These are phyloP conservation scores for Zaprionus camerounensis DNA, from an alignment of 1,140 invertebrate genomes.

Conservation along the genomic window DNA sequence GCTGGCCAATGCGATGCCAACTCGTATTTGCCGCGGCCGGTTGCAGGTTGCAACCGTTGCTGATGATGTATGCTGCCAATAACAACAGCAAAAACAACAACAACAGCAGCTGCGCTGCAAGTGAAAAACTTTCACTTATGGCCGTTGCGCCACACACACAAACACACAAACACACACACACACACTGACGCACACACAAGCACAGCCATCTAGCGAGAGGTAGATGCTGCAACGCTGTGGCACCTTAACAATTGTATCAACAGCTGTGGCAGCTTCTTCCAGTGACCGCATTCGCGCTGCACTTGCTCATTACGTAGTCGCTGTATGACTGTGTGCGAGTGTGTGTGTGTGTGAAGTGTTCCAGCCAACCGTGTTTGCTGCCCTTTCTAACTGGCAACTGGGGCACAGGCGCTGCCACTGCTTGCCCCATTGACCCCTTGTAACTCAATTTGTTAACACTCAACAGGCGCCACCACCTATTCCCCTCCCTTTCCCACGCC, in stretches of 20 bases:
- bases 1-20: slow-evolving; percentile 42
- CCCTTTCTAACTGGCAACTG: slow-evolving; percentile 51
- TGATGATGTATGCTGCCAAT: slow-evolving; percentile 63
- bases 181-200: neutral
- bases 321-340: neutral
- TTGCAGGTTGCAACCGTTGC: slow-evolving; percentile 41
- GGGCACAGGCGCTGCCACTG: slow-evolving; percentile 32
- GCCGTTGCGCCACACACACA: slow-evolving; percentile 57
- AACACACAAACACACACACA: neutral
- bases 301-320: slow-evolving; percentile 41
- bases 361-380: slow-evolving; percentile 9
- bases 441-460: slow-evolving; percentile 77
- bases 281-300: slow-evolving; percentile 52
- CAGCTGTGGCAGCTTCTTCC: slow-evolving; percentile 19
- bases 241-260: slow-evolving; percentile 43
- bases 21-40: slow-evolving; percentile 51
- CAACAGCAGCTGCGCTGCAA: slow-evolving; percentile 49
- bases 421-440: slow-evolving; percentile 46
- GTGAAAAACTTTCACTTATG: slow-evolving; percentile 80
- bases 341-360: neutral
- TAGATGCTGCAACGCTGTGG: slow-evolving; percentile 33
- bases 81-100: slow-evolving; percentile 29
- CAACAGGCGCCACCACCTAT: slow-evolving; percentile 26
- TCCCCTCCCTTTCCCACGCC: neutral
- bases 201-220: neutral